Evolutionary conservation across 1,140 invertebrate genomes (phyloP).

Genomic region (Ridgeia piscesae): DNA sequence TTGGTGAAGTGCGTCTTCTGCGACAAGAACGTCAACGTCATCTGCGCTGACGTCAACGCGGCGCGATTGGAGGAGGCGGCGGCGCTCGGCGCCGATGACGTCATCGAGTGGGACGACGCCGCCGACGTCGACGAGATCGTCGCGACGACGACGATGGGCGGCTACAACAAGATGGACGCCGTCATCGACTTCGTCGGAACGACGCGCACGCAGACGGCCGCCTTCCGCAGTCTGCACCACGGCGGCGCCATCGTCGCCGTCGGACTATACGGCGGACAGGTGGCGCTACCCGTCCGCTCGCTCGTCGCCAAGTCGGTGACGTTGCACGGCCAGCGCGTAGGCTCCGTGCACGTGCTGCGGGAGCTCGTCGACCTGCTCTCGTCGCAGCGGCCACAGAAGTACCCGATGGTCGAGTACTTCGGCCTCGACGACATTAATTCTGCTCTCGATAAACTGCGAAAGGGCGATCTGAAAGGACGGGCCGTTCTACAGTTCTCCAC

Average conservation of each 20-base stretch:
- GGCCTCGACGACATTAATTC: slow-evolving; percentile 15
- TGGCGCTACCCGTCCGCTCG: slow-evolving; percentile 7
- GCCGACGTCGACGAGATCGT: slow-evolving; percentile 15
- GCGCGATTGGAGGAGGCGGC: slow-evolving; percentile 9
- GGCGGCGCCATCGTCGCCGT: slow-evolving; percentile 19
- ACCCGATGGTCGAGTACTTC: background rate
- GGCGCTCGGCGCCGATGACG: slow-evolving; percentile 26
- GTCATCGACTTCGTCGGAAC: slow-evolving; percentile 26
- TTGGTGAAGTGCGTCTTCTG: slow-evolving; percentile 28
- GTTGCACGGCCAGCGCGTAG: slow-evolving; percentile 9
- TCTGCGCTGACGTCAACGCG: slow-evolving; percentile 21
- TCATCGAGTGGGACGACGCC: slow-evolving; percentile 13
- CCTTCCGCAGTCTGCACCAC: slow-evolving; percentile 17
- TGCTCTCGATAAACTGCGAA: slow-evolving; percentile 12
- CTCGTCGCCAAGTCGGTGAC: slow-evolving; percentile 16
- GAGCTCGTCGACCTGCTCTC: slow-evolving; percentile 22
- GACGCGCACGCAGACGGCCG: slow-evolving; percentile 15
- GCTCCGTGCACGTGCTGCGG: background rate
- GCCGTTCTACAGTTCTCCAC: slow-evolving; percentile 12
- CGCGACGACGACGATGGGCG: slow-evolving; percentile 22
- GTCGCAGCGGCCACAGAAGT: background rate
- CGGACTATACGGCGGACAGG: background rate
- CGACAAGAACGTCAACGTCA: slow-evolving; percentile 30
- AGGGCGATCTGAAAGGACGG: background rate
- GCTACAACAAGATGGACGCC: slow-evolving; percentile 31